phyloP scores from a whole-genome alignment of 2,797 vertebrate genomes.

The Smutsia gigantea region DNA sequence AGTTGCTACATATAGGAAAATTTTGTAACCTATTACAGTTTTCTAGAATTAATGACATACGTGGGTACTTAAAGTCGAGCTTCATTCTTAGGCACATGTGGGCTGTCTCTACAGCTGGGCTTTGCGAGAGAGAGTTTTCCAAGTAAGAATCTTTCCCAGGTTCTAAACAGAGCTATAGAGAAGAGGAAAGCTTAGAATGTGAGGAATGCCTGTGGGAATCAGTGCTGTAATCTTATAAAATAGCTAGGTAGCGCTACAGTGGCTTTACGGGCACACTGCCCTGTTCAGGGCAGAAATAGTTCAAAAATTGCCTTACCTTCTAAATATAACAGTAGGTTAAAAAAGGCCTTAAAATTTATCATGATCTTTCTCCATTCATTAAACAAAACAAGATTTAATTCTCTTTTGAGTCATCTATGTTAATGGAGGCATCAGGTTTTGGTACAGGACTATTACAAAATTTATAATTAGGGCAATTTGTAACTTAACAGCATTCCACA shows the following conservation, averaged over 20 bases:
- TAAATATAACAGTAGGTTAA: neutral
- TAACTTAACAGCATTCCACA: neutral
- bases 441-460: neutral
- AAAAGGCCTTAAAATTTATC: neutral
- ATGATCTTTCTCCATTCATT: neutral
- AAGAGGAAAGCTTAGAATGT: neutral
- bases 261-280: neutral
- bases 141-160: neutral
- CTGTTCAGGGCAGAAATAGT: neutral
- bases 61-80: neutral
- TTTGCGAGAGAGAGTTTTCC: neutral
- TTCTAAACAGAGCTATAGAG: neutral
- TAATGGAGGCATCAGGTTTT: slow-evolving; percentile 14
- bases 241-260: neutral
- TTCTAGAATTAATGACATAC: neutral
- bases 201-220: neutral
- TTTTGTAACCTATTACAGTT: neutral
- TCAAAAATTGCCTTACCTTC: neutral
- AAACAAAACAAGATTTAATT: neutral
- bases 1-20: neutral
- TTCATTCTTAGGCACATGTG: neutral
- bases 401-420: neutral
- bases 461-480: neutral
- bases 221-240: neutral
- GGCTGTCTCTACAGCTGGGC: neutral